Percentiles rank a stretch among this genome's conserved stretches.
These are phyloP conservation scores for Antedon mediterranea DNA, from an alignment of 53 echinoderm and acorn worm species.

Conservation along the genomic window DNA sequence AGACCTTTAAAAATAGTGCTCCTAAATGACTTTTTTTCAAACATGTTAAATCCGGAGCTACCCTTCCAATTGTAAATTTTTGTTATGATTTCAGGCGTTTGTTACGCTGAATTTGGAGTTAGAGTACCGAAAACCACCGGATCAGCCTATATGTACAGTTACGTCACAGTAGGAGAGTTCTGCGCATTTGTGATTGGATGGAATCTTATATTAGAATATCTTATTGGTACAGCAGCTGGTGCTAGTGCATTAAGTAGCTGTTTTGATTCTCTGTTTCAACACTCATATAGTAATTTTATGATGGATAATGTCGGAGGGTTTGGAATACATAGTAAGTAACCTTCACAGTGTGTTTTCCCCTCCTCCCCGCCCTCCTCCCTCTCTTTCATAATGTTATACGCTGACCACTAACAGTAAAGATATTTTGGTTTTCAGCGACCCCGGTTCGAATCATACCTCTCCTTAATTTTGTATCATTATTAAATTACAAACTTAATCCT, in stretches of 20 bases:
- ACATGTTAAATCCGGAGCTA: background rate
- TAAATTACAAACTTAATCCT: too few species aligned
- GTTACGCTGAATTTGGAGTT: slow-evolving; percentile 93
- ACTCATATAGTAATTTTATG: slow-evolving; percentile 81
- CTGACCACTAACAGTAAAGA: too few species aligned
- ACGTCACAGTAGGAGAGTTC: slow-evolving; percentile 99
- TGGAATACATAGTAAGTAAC: slow-evolving; percentile 82
- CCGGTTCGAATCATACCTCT: too few species aligned
- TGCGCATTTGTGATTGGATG: slow-evolving; percentile 89
- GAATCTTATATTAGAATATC: slow-evolving; percentile 89
- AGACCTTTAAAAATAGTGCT: too few species aligned
- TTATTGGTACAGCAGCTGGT: slow-evolving; percentile 95
- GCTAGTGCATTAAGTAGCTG: slow-evolving; percentile 98
- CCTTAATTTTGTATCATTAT: too few species aligned
- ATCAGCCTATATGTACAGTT: slow-evolving; percentile 98
- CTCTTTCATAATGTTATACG: too few species aligned
- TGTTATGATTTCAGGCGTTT: slow-evolving; percentile 59
- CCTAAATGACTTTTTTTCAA: background rate
- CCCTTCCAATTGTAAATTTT: background rate
- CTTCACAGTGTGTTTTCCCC: background rate
- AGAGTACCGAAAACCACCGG: slow-evolving; percentile 94
- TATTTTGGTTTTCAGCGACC: too few species aligned
- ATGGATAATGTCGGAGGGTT: slow-evolving; percentile 75
- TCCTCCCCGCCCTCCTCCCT: too few species aligned
- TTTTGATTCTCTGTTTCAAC: slow-evolving; percentile 66